These are phyloP conservation scores for Paguma larvata DNA, from an alignment of 2,797 vertebrate species.

Conservation along the genomic window DNA sequence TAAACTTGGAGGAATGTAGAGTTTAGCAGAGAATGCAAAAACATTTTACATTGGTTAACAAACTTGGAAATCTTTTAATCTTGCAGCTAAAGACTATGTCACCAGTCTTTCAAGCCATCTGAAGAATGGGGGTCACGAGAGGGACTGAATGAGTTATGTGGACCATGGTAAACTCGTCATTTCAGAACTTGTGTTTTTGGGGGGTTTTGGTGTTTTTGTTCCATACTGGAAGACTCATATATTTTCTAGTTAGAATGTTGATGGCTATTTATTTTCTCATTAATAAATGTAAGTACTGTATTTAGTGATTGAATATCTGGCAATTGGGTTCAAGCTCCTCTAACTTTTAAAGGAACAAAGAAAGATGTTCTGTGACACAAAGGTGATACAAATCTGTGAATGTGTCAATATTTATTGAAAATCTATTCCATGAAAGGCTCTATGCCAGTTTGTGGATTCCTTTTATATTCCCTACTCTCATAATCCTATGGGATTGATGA, in stretches of 20 bases:
- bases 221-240: background rate
- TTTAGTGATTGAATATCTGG: background rate
- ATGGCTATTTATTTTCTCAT: background rate
- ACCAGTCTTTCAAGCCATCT: background rate
- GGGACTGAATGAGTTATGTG: background rate
- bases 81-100: background rate
- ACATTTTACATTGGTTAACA: background rate
- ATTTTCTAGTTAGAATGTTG: background rate
- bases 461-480: background rate
- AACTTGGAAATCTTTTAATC: background rate
- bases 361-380: background rate
- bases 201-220: background rate
- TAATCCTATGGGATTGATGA: background rate
- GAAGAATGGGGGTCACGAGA: background rate
- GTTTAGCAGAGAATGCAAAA: background rate
- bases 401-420: background rate
- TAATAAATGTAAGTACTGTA: background rate
- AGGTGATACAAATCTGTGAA: background rate
- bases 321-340: background rate
- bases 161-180: background rate
- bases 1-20: constrained; percentile 3
- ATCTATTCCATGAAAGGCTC: background rate
- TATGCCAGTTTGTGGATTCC: background rate
- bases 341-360: background rate
- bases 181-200: background rate